Base-by-base conservation (phyloP, 2,113 vertebrate genomes). In the Penelope pileata region DNA sequence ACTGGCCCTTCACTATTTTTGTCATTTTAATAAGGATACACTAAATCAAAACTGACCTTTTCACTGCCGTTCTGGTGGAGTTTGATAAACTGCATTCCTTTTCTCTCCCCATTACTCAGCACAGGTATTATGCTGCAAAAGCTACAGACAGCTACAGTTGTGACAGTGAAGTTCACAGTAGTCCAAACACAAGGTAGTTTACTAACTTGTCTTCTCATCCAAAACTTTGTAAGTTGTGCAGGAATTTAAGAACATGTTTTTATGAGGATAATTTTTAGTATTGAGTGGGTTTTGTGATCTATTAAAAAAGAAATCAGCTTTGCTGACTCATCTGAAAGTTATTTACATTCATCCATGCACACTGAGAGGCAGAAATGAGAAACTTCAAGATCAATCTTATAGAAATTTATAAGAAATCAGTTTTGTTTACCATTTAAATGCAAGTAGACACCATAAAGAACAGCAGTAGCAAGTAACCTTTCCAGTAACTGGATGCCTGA, bases 31-130 rank as follows among this genome's bases (percentile, higher is more conserved):
- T n/a, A 53, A 88, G 13, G 10, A 27, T n/a, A 85, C 72, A n/a
- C 72, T 77, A 94, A 93, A 92, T 38, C 88, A 85, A 64, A 85
- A 86, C 45, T 36, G 62, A 88, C 67, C 50, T 58, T 81, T 83
- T 66, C 6, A 1, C 67, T 79, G 43, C 23, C 51, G 9, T 45
- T 45, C 34, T 32, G 42, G 29, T 43, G 3, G 36, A 88, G 40
- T 85, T 91, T 4, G 1, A 91, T 62, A 90, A 76, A 76, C 32
- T 43, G 12, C 26, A 76, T 77, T 90, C 87, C 91, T 74, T 83
- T 29, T 8, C 30, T 29, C 36, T 40, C 26, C 69, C 58, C 16
- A 9, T 73, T 88, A 70, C 12, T 91, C 93, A 93, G 86, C 83
- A 93, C 23, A 92, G 83, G 64, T 58, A 63, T 83, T 83, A 83